Base-by-base conservation (phyloP, 1,140 invertebrate species). In the Anastatus disparis region DNA sequence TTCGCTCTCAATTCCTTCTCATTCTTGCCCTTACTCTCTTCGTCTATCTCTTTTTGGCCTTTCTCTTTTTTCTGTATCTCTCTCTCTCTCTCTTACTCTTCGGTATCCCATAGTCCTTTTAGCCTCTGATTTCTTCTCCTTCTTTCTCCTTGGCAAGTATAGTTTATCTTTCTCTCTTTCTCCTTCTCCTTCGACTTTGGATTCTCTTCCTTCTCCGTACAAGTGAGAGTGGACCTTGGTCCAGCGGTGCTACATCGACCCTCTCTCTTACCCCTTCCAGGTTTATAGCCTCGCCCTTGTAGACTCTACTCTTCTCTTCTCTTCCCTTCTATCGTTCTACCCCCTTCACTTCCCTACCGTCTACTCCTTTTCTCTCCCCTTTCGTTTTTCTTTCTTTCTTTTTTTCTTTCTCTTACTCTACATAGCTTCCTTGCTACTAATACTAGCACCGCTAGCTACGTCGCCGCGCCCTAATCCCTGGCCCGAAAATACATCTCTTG, bases 161-260 rank as follows among this genome's bases (percentile, higher is more conserved):
- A n/a, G n/a, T n/a, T n/a, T 6, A 35, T 75, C 76, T 75, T 74
- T 72, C 69, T 72, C 72, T n/a, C n/a, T n/a, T 64, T 24, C 31
- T 42, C 50, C 58, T 40, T 67, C 72, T 62, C 67, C 73, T 67
- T 71, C 62, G 71, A 58, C 55, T 56, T 68, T 46, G 58, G 44
- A 17, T 52, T 55, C 65, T 31, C 70, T 46, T 44, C 64, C 24
- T 61, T 65, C 61, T 42, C 72, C 55, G 56, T 29, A 59, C 75
- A 81, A 84, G 82, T 82, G 81, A 81, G 81, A 84, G 81, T 83
- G 82, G 82, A 84, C 82, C 81, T 82, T 82, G 81, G 82, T 84
- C 82, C 81, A 82, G 81, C 78, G 70, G 17, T 35, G 35, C 81
- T 83, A 80, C 81, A 83, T 82, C 82, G 81, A 83, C 82, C 80